A percentile compares a stretch with the other conserved stretches of the same genome.
Evolutionary conservation across 2,113 vertebrate genomes (phyloP).

Genomic region (Lichenostomus cassidix): DNA sequence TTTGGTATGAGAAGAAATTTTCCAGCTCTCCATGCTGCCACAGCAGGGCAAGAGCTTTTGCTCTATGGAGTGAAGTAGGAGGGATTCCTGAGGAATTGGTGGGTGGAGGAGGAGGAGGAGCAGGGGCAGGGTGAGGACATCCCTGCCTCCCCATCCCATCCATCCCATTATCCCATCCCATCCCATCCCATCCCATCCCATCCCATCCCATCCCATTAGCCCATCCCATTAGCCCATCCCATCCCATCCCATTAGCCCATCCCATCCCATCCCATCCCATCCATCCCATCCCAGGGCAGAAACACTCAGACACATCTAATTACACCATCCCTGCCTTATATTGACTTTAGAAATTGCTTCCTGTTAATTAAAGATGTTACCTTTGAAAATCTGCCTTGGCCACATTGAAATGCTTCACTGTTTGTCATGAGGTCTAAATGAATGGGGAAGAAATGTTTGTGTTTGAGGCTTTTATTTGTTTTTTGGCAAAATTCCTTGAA

Average conservation of each 20-base stretch:
- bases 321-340: not conserved
- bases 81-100: not conserved
- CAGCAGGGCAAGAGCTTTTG: not conserved
- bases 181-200: not conserved
- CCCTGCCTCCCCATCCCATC: not conserved
- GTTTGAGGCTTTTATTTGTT: not conserved
- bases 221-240: not conserved
- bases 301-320: not conserved
- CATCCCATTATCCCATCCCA: not conserved
- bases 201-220: not conserved
- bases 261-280: not conserved
- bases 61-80: not conserved
- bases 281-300: not conserved
- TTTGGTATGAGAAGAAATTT: not conserved
- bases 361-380: slow-evolving; percentile 33
- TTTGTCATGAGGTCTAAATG: slow-evolving; percentile 13
- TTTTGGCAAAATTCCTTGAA: slow-evolving; percentile 39
- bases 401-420: not conserved
- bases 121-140: too few species aligned
- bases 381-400: not conserved
- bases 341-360: slow-evolving; percentile 32
- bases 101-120: not conserved
- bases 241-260: too few species aligned
- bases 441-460: slow-evolving; percentile 5
- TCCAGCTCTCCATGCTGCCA: not conserved